Base-by-base conservation (phyloP, 2,797 vertebrate species). In the Columba guinea region DNA sequence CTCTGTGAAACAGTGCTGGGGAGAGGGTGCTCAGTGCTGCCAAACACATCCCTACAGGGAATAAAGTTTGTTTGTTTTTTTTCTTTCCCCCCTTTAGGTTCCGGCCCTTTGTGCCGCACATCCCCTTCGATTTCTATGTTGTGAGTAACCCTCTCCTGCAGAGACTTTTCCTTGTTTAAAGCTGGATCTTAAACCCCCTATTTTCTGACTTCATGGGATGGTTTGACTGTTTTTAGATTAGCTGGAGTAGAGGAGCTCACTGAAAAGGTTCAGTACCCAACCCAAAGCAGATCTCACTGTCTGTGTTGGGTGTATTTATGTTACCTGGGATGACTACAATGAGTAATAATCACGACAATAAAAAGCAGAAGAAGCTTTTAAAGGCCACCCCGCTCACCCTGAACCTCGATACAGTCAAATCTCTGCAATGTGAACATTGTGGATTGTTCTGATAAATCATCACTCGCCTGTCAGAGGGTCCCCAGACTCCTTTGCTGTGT, bases 41-140 rank as follows among this genome's bases (percentile, higher is more conserved):
- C 44, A 46, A 46, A 46, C 24, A 27, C 9, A 3, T 8, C 26
- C 1, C n/a, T 1, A 1, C 69, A 1, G 88, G 28, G 52, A 20
- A 18, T 81, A 23, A 94, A 58, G 4, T 2, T 18, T 6, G 15
- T 18, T 30, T 34, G 8, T 35, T 7, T 41, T 7, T 55, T 41
- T 32, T 41, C 37, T 67, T 49, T 65, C 27, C n/a, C 28, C 28
- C 37, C 87, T 91, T 56, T 89, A 99, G 99, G 97, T 99, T 99
- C 97, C 98, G 99, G 21, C 99, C 99, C 7, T 99, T 99, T 92
- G 99, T 99, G 84, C 99, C 99, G 11, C 99, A 99, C 97, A 99
- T 99, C 88, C 99, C 99, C 0, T 99, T 99, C 89, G 99, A 99
- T 76, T 99, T 99, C 96, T 99, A 99, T 86, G 98, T 99, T 98